Conservation (phyloP, 2,113 vertebrate genomes). For the Microcebus murinus region DNA sequence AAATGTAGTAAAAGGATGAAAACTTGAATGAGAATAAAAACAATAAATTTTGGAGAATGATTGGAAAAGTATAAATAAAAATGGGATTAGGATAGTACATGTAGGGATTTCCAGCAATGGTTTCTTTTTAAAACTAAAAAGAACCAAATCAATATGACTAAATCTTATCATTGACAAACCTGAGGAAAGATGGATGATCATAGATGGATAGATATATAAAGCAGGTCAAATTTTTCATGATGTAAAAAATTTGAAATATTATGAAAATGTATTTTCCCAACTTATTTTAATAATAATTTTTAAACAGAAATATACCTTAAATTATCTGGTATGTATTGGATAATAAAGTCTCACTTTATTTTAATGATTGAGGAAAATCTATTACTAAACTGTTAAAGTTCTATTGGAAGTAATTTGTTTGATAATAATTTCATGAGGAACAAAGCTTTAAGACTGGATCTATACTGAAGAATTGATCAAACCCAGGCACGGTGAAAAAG, state of each 20-base stretch:
- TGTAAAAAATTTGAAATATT: neutral
- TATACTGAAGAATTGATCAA: conserved; percentile 35
- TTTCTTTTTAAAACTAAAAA: neutral
- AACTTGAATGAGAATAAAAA: neutral
- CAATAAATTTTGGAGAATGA: neutral
- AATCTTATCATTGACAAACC: neutral
- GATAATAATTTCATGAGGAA: conserved; percentile 31
- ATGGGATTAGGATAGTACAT: neutral
- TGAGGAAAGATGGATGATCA: neutral
- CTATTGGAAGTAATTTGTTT: neutral
- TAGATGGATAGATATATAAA: neutral
- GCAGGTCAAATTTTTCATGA: neutral
- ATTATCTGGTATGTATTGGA: neutral
- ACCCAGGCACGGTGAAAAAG: neutral
- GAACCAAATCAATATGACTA: neutral
- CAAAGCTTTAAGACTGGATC: conserved; percentile 29
- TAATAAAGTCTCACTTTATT: conserved; percentile 16
- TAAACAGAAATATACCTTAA: neutral
- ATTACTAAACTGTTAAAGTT: neutral
- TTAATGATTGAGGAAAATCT: neutral
- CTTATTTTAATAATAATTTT: neutral
- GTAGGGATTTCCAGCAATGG: neutral
- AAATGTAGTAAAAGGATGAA: neutral
- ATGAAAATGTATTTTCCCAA: conserved; percentile 15
- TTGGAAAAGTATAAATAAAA: neutral